A percentile compares a stretch with the other conserved stretches of the same genome.
Conservation (phyloP, 2,113 vertebrate species). For the Ciconia stormi region DNA sequence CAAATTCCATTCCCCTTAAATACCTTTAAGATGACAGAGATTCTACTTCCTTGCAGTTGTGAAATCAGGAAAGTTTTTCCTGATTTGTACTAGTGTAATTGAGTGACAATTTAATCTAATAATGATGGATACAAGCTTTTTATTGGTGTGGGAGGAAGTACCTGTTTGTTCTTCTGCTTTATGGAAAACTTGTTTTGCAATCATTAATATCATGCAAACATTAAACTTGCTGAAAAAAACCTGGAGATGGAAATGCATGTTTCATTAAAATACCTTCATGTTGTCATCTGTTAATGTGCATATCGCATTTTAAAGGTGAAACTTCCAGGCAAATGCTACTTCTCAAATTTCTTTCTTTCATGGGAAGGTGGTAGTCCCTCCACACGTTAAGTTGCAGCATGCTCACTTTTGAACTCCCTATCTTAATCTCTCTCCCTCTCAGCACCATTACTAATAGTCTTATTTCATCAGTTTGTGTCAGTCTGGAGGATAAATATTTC, state of each 20-base stretch:
- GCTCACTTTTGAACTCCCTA: background rate
- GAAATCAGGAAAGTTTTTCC: background rate
- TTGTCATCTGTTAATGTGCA: background rate
- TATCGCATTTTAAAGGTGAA: background rate
- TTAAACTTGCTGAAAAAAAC: background rate
- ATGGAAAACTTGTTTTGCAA: background rate
- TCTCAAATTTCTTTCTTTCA: background rate
- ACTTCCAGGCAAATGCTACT: background rate
- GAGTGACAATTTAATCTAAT: background rate
- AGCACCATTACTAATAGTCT: background rate
- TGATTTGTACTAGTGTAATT: background rate
- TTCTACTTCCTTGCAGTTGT: background rate
- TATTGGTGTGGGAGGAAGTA: background rate
- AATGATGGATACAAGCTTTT: background rate
- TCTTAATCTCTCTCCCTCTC: background rate
- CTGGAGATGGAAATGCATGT: background rate
- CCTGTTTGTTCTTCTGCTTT: background rate
- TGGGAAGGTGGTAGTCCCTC: background rate
- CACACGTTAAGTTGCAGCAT: background rate
- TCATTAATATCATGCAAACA: background rate
- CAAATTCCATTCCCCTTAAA: background rate
- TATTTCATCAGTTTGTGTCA: background rate
- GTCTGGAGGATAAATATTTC: background rate
- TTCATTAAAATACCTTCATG: background rate
- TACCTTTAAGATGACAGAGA: background rate